Evolutionary conservation across 2,113 vertebrate species (phyloP).

Genomic region (Eretmochelys imbricata): DNA sequence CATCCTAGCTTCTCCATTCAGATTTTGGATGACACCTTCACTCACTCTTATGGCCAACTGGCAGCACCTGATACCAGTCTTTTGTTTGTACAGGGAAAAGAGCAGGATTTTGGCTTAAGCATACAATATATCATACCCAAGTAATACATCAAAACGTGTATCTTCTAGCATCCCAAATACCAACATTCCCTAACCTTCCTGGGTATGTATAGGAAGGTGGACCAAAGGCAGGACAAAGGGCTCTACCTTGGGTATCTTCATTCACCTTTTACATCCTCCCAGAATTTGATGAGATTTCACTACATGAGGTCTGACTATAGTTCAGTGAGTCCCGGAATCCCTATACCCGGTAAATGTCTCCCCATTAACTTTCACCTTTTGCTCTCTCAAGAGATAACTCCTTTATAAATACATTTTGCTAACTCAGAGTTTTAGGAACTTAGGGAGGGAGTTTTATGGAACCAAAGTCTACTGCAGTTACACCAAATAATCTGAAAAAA

Average conservation of each 20-base stretch:
- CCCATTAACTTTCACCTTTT: not conserved
- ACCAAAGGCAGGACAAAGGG: not conserved
- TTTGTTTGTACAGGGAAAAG: not conserved
- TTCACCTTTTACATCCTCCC: not conserved
- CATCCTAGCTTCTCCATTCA: not conserved
- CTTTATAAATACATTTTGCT: slow-evolving; percentile 27
- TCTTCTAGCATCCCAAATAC: not conserved
- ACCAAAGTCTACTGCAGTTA: slow-evolving; percentile 35
- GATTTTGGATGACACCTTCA: not conserved
- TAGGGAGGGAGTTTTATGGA: slow-evolving; percentile 41
- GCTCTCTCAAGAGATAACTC: not conserved
- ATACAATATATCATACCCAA: not conserved
- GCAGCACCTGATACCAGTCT: not conserved
- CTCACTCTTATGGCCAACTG: not conserved
- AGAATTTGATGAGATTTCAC: not conserved
- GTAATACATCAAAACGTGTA: not conserved
- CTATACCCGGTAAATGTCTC: not conserved
- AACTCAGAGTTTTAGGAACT: slow-evolving; percentile 36
- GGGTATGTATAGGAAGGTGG: not conserved
- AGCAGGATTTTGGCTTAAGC: not conserved
- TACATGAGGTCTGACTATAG: not conserved
- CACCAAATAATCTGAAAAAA: slow-evolving; percentile 56
- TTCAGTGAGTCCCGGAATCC: not conserved
- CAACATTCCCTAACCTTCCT: not conserved
- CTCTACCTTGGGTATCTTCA: not conserved